Percentiles rank a stretch among this genome's conserved stretches.
Conservation (phyloP, 2,888 invertebrate genomes). For the Gymnosoma rotundatum region DNA sequence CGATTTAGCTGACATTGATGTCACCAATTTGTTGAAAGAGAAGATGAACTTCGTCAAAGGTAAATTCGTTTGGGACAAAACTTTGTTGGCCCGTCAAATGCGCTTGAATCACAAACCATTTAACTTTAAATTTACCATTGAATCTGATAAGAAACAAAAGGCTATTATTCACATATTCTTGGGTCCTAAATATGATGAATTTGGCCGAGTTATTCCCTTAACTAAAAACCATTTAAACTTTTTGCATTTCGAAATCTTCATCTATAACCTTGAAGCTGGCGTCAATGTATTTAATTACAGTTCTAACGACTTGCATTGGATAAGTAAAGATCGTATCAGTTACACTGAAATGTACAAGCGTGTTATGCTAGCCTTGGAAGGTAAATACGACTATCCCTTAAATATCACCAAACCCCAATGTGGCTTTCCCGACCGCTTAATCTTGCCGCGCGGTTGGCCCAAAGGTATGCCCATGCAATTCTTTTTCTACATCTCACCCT, state of each 20-base stretch:
- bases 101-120: slow-evolving; percentile 88
- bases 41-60: slow-evolving; percentile 72
- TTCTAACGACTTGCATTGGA: slow-evolving; percentile 75
- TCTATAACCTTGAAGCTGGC: slow-evolving; percentile 84
- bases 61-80: slow-evolving; percentile 78
- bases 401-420: slow-evolving; percentile 82
- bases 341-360: slow-evolving; percentile 81
- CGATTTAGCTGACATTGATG: slow-evolving; percentile 85
- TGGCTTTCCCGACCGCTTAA: slow-evolving; percentile 85
- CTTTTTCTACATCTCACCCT: slow-evolving; percentile 84
- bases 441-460: slow-evolving; percentile 85
- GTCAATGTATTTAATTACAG: slow-evolving; percentile 77
- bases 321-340: slow-evolving; percentile 84
- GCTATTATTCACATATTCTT: slow-evolving; percentile 86
- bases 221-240: slow-evolving; percentile 85
- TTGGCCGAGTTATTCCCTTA: slow-evolving; percentile 83
- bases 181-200: slow-evolving; percentile 86
- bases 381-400: slow-evolving; percentile 80
- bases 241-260: slow-evolving; percentile 85
- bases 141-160: slow-evolving; percentile 84
- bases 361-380: slow-evolving; percentile 81
- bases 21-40: slow-evolving; percentile 79
- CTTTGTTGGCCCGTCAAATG: slow-evolving; percentile 84
- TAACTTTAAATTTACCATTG: slow-evolving; percentile 84
- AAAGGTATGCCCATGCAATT: slow-evolving; percentile 85